phyloP scores from a whole-genome alignment of 2,888 invertebrate species.

The Willowsia nigromaculata region DNA sequence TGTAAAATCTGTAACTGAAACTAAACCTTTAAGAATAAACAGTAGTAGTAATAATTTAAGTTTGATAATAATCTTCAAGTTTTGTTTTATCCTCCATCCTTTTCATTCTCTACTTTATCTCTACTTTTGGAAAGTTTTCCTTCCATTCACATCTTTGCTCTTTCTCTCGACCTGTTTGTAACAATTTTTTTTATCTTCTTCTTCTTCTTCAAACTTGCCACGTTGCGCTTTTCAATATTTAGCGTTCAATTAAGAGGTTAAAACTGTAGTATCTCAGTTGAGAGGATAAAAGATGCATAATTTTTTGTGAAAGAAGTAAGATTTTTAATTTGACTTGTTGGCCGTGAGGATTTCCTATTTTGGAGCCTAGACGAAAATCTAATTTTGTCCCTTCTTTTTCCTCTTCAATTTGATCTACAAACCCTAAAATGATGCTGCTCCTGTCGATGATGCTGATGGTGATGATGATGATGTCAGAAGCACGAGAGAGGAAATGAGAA shows the following conservation, averaged over 20 bases:
- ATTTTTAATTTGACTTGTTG: conserved; percentile 3
- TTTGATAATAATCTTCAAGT: not conserved
- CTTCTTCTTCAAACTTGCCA: not conserved
- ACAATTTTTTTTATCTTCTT: not conserved
- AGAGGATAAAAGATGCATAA: not conserved
- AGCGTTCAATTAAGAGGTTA: not conserved
- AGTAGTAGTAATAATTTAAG: not conserved
- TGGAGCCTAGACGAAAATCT: not conserved
- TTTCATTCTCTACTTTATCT: no score
- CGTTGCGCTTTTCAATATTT: not conserved
- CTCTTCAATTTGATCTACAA: no score
- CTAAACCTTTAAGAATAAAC: not conserved
- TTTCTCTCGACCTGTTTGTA: not conserved
- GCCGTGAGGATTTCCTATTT: not conserved
- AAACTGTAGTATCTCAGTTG: not conserved
- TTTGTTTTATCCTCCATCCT: no score
- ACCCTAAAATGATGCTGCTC: no score
- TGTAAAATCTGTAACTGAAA: not conserved
- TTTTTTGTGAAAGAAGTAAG: not conserved
- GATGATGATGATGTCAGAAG: not conserved
- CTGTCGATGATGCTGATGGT: not conserved
- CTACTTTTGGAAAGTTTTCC: no score
- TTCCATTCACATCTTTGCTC: not conserved
- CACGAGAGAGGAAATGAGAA: conserved; percentile 33
- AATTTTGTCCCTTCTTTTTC: not conserved